Base-by-base conservation (phyloP, 1,140 invertebrate genomes). In the Penaeus indicus region DNA sequence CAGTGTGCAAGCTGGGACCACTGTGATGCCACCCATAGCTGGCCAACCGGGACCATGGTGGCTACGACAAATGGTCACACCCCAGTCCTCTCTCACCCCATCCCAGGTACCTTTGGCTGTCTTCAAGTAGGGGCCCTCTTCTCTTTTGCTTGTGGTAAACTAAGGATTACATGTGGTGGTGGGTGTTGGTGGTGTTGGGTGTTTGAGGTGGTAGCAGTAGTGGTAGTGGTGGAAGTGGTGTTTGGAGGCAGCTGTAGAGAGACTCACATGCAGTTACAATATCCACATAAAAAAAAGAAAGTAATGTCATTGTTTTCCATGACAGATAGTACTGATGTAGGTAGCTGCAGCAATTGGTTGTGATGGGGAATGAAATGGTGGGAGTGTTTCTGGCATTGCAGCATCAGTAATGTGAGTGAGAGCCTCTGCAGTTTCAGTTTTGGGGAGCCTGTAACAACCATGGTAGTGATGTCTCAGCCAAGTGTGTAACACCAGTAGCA, bases 81-180 rank as follows among this genome's bases (percentile, higher is more conserved):
- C 86, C 32, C 86, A 88, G 25, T 54, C n/a, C 54, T 54, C 86
- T 84, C 78, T 47, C 81, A 84, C 81, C 81, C 54, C 54, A 54
- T 88, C 86, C 81, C 86, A 88, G 86, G 86, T 88, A 88, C 75
- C 86, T 78, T 67, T 64, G 25, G 83, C 81, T 64, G n/a, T 78
- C 86, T 42, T 54, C 86, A 38, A 60, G 38, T 88, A 88, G 86
- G 83, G 62, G n/a, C n/a, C 81, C 67, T 84, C 81, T 64, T 61
- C 86, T 84, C 81, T 81, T 32, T 64, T 87, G 78, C 62, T 87
- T 78, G 78, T 87, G 72, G 72, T 81, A 69, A 78, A 87, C 63
- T 63, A 54, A 54, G 54, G 16, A 54, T 54, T 54, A 54, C 54
- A 10, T 54, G 54, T 54, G 54, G 54, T 54, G 54, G 54, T 42